phyloP scores from a whole-genome alignment of 2,888 invertebrate species.

The Atrina japonica region DNA sequence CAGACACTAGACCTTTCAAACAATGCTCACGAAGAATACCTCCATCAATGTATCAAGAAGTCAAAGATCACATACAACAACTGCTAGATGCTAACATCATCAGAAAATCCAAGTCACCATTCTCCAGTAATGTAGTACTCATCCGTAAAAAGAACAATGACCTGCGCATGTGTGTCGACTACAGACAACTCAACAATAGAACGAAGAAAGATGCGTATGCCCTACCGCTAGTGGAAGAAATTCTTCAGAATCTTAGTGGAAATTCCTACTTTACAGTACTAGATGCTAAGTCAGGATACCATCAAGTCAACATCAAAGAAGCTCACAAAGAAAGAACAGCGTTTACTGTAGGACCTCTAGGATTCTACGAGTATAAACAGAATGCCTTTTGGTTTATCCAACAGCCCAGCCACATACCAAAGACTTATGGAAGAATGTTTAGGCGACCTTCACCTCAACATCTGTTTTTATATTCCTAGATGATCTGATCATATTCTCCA shows the following conservation, averaged over 20 bases:
- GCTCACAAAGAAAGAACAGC: too few relatives aligned
- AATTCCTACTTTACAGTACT: too few relatives aligned
- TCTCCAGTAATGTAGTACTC: constrained; percentile 8
- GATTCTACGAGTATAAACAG: constrained; percentile 3
- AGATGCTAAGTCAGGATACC: too few relatives aligned
- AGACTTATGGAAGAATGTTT: background rate
- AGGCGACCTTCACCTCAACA: background rate
- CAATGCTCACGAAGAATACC: constrained; percentile 3
- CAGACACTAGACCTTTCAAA: background rate
- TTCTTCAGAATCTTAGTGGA: too few relatives aligned
- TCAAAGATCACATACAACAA: background rate
- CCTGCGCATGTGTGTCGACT: too few relatives aligned
- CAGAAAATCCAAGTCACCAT: constrained; percentile 5
- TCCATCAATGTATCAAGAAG: constrained; percentile 9
- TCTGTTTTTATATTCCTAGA: constrained; percentile 1
- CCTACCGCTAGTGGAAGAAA: too few relatives aligned
- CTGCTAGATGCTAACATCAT: constrained; percentile 7
- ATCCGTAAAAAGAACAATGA: too few relatives aligned
- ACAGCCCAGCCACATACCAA: background rate
- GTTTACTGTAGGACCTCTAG: background rate
- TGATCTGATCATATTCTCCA: background rate
- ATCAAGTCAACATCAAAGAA: too few relatives aligned
- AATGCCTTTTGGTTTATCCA: constrained; percentile 1
- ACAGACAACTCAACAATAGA: too few relatives aligned
- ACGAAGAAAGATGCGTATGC: too few relatives aligned